Evolutionary conservation across 2,888 invertebrate genomes (phyloP).

Genomic region (Idaea straminata): DNA sequence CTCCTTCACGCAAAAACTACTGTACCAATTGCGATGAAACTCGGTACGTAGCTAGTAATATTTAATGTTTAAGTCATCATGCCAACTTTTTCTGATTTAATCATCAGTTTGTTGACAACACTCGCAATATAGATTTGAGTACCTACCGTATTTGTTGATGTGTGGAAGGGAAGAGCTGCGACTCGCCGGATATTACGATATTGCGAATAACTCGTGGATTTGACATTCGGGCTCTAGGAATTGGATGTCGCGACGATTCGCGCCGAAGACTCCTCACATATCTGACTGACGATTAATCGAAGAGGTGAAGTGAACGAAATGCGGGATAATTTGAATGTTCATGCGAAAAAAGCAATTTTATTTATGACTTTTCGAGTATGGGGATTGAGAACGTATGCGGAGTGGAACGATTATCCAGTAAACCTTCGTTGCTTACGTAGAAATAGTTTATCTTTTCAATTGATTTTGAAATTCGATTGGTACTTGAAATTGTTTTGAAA

Average conservation of each 20-base stretch:
- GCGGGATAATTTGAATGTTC: constrained; percentile 10
- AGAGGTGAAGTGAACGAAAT: constrained; percentile 1
- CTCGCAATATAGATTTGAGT: constrained; percentile 45
- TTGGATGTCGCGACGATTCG: constrained; percentile 20
- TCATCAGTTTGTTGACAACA: too few relatives aligned
- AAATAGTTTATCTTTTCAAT: not conserved
- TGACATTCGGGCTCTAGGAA: constrained; percentile 33
- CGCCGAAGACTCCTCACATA: not conserved
- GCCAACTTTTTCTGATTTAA: too few relatives aligned
- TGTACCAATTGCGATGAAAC: too few relatives aligned
- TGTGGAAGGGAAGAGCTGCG: constrained; percentile 29
- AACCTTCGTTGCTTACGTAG: too few relatives aligned
- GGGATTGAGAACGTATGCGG: not conserved
- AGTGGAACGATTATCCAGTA: not conserved
- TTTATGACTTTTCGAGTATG: not conserved
- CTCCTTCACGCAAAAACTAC: too few relatives aligned
- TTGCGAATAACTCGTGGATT: constrained; percentile 59
- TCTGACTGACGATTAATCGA: not conserved
- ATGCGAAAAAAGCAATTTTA: constrained; percentile 1
- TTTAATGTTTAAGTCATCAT: too few relatives aligned
- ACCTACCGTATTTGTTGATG: not conserved
- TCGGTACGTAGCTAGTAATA: too few relatives aligned
- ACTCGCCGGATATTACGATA: constrained; percentile 51
- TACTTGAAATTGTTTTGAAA: not conserved
- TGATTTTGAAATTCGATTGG: not conserved